Percentiles rank a stretch among this genome's conserved stretches.
Evolutionary conservation across 2,797 vertebrate genomes (phyloP).

Genomic region (Lepilemur ruficaudatus): DNA sequence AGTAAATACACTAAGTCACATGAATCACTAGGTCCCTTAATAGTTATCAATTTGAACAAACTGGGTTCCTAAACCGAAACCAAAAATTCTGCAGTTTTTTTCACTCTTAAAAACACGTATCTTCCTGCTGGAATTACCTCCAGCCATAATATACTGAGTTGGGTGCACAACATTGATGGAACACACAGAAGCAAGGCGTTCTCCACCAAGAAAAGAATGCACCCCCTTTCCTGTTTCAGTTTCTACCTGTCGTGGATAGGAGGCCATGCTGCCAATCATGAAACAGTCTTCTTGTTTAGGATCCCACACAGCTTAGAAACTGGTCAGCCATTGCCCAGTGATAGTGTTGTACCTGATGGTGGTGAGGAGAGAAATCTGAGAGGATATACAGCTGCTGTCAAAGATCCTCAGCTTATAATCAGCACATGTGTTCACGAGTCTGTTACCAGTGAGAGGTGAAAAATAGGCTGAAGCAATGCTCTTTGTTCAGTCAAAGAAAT

Average conservation of each 20-base stretch:
- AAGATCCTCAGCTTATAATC: conserved; percentile 88
- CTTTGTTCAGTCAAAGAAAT: conserved; percentile 83
- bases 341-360: conserved; percentile 86
- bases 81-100: not conserved
- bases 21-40: not conserved
- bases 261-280: conserved; percentile 87
- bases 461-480: conserved; percentile 90
- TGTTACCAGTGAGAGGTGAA: conserved; percentile 91
- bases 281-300: conserved; percentile 92
- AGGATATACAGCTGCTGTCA: no score
- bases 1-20: conserved; percentile 1
- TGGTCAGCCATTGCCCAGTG: conserved; percentile 89
- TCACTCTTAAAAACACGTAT: conserved; percentile 88
- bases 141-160: conserved; percentile 85
- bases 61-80: not conserved
- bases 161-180: conserved; percentile 90
- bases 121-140: conserved; percentile 89
- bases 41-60: conserved; percentile 24
- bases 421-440: conserved; percentile 89
- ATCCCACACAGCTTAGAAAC: conserved; percentile 91
- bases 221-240: conserved; percentile 84
- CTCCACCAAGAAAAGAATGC: conserved; percentile 81
- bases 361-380: no score
- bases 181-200: conserved; percentile 86
- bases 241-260: conserved; percentile 82